Percentiles rank a stretch among this genome's conserved stretches.
Evolutionary conservation across 2,888 invertebrate species (phyloP).

Genomic region (Drosophila nigritarsus): DNA sequence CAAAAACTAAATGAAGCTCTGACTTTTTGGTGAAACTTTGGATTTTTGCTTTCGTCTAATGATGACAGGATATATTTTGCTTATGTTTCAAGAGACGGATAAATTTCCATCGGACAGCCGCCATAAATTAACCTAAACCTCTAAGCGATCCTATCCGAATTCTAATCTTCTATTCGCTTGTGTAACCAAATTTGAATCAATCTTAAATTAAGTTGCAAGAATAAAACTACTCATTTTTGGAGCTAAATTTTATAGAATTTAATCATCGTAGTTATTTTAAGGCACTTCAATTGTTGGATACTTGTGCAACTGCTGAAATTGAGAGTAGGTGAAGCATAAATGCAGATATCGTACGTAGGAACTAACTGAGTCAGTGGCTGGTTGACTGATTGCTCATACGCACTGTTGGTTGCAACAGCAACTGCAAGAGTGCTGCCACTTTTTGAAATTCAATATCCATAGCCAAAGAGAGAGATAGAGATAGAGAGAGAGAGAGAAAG

Average conservation of each 20-base stretch:
- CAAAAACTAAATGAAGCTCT: slow-evolving; percentile 59
- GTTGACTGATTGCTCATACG: slow-evolving; percentile 73
- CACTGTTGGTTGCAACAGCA: slow-evolving; percentile 59
- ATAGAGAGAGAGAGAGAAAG: background rate
- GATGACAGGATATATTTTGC: background rate
- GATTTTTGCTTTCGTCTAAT: background rate
- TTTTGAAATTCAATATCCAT: slow-evolving; percentile 61
- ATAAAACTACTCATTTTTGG: background rate
- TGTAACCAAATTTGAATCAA: background rate
- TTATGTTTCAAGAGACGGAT: background rate
- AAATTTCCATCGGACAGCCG: background rate
- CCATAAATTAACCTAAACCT: background rate
- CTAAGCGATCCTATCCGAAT: background rate
- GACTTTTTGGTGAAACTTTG: slow-evolving; percentile 25
- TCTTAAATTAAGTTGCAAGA: background rate
- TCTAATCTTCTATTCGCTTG: too few species aligned
- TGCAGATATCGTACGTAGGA: slow-evolving; percentile 44
- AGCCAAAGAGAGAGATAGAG: slow-evolving; percentile 2
- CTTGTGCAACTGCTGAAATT: slow-evolving; percentile 17
- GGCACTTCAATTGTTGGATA: background rate
- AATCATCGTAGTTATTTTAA: background rate
- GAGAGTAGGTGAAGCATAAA: slow-evolving; percentile 59
- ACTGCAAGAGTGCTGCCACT: slow-evolving; percentile 19
- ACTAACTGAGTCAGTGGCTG: slow-evolving; percentile 59
- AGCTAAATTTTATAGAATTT: background rate